Conservation (phyloP, 2,113 vertebrate genomes). For the Tragulus kanchil region DNA sequence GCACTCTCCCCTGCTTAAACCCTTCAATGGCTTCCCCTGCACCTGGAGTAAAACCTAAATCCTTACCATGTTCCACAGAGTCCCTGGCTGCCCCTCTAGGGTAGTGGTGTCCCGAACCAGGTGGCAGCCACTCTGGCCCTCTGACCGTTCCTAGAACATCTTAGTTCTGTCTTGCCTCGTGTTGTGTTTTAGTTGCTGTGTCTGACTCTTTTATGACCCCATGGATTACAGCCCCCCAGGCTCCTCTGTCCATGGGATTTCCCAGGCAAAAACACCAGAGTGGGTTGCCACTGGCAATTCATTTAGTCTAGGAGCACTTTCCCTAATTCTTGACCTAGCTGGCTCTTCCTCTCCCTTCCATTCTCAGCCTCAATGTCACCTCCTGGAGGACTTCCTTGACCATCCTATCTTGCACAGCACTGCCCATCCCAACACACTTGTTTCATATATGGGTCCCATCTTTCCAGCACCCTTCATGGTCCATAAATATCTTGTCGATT, state of each 20-base stretch:
- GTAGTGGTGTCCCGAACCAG: accelerated
- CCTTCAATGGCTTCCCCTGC: neutral
- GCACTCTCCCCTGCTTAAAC: accelerated
- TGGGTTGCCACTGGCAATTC: neutral
- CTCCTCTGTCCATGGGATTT: neutral
- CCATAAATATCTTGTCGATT: neutral
- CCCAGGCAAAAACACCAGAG: neutral
- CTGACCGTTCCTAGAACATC: neutral
- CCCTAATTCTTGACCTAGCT: neutral
- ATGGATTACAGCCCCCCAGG: neutral
- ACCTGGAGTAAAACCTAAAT: neutral
- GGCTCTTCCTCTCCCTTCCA: neutral
- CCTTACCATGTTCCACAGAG: accelerated
- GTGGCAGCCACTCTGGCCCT: neutral
- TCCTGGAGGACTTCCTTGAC: neutral
- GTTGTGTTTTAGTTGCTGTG: neutral
- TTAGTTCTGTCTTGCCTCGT: neutral
- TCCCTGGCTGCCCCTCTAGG: accelerated
- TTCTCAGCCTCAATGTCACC: neutral
- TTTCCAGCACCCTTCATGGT: neutral
- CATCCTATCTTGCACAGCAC: neutral
- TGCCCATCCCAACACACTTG: neutral
- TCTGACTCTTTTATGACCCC: neutral
- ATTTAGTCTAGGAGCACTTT: neutral
- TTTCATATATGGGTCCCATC: neutral